phyloP scores from a whole-genome alignment of 2,888 invertebrate genomes.

The Seira ritae region DNA sequence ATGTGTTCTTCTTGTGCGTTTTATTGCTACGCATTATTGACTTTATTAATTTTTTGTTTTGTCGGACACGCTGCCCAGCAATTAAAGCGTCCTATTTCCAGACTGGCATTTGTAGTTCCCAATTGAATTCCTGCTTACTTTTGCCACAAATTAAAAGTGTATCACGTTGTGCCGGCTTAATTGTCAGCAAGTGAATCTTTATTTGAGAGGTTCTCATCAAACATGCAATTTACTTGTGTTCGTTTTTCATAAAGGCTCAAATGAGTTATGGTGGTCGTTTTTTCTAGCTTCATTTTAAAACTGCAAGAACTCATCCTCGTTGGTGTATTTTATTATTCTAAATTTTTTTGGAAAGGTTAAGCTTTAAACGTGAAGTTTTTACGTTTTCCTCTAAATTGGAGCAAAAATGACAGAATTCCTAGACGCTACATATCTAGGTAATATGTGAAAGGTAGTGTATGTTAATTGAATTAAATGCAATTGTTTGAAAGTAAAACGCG shows the following conservation, averaged over 20 bases:
- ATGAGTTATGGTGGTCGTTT: not conserved
- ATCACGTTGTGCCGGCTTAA: not conserved
- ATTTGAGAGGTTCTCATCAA: slow-evolving; percentile 46
- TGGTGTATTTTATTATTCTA: no score
- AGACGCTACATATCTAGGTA: no score
- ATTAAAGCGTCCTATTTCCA: slow-evolving; percentile 21
- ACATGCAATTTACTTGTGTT: slow-evolving; percentile 27
- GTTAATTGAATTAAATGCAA: not conserved
- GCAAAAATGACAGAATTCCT: not conserved
- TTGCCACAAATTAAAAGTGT: not conserved
- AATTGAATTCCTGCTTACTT: not conserved
- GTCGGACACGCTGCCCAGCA: no score
- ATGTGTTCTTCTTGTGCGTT: no score
- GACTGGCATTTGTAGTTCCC: not conserved
- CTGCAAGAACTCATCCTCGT: no score
- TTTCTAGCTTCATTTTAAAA: not conserved
- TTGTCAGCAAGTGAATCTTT: slow-evolving; percentile 5
- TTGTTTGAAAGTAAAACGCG: slow-evolving; percentile 5
- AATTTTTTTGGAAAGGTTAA: slow-evolving; percentile 47
- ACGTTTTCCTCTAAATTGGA: slow-evolving; percentile 12
- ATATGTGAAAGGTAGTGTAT: slow-evolving; percentile 41
- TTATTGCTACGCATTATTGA: no score
- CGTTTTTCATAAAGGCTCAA: not conserved
- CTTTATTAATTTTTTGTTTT: no score
- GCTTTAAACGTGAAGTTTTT: not conserved